Percentiles rank a stretch among this genome's conserved stretches.
These are phyloP conservation scores for Hesperia comma DNA, from an alignment of 2,888 invertebrate genomes.

Conservation along the genomic window DNA sequence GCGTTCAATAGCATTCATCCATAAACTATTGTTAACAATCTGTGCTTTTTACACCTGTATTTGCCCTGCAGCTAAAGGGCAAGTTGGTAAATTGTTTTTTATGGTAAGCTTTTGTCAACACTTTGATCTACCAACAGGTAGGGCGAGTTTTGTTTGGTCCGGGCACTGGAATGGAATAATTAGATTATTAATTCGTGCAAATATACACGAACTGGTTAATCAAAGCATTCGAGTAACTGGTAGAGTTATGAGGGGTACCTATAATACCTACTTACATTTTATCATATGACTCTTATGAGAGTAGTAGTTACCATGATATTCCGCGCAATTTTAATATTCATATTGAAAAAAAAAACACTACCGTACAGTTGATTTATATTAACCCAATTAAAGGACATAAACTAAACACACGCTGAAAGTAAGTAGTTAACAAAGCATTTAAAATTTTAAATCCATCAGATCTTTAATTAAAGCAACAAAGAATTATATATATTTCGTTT, in stretches of 20 bases:
- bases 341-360: too few species aligned
- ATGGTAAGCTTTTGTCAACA: slow-evolving; percentile 26
- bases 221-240: neutral
- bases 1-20: slow-evolving; percentile 36
- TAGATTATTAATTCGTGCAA: slow-evolving; percentile 8
- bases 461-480: too few species aligned
- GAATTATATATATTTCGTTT: too few species aligned
- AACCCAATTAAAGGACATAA: too few species aligned
- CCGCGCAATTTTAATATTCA: too few species aligned
- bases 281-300: too few species aligned
- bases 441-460: too few species aligned
- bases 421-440: too few species aligned
- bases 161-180: slow-evolving; percentile 11
- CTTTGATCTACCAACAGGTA: slow-evolving; percentile 51
- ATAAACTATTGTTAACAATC: slow-evolving; percentile 36
- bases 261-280: too few species aligned
- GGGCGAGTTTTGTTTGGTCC: slow-evolving; percentile 36
- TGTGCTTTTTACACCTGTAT: slow-evolving; percentile 66
- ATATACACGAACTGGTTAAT: neutral
- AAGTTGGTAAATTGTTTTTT: slow-evolving; percentile 47
- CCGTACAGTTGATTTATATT: too few species aligned
- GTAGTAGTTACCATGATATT: too few species aligned
- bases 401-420: too few species aligned
- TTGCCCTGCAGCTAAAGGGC: slow-evolving; percentile 65
- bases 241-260: neutral